phyloP scores from a whole-genome alignment of 2,113 vertebrate species.

The Formicarius rufipectus region DNA sequence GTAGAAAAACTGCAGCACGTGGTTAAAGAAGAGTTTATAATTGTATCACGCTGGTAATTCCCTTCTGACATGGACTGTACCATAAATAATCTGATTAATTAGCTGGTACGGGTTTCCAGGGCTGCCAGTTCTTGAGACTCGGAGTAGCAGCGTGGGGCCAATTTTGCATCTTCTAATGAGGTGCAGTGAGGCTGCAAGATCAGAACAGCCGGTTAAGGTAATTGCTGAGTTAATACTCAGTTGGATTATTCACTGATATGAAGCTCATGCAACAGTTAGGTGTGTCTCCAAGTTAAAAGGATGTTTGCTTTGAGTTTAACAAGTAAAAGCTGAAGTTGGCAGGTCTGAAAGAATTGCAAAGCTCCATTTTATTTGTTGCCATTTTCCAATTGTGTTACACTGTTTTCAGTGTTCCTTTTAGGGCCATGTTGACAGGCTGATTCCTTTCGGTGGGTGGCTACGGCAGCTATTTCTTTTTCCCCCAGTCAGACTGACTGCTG shows the following conservation, averaged over 20 bases:
- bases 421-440: neutral
- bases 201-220: conserved; percentile 3
- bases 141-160: neutral
- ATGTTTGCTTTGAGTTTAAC: conserved; percentile 24
- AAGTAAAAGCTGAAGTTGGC: neutral
- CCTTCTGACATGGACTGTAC: conserved; percentile 52
- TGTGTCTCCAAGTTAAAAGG: conserved; percentile 15
- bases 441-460: neutral
- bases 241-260: conserved; percentile 3
- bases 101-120: conserved; percentile 43
- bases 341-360: neutral
- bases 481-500: neutral
- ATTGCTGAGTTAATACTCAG: conserved; percentile 11
- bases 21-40: conserved; percentile 36
- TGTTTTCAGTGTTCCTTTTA: neutral
- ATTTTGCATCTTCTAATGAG: neutral
- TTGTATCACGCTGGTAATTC: conserved; percentile 53
- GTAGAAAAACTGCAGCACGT: neutral
- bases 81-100: conserved; percentile 66
- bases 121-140: neutral
- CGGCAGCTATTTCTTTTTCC: neutral
- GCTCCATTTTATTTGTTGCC: neutral
- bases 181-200: neutral
- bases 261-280: neutral
- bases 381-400: neutral